Base-by-base conservation (phyloP, 2,797 vertebrate species). In the Amphiprion clarkii region DNA sequence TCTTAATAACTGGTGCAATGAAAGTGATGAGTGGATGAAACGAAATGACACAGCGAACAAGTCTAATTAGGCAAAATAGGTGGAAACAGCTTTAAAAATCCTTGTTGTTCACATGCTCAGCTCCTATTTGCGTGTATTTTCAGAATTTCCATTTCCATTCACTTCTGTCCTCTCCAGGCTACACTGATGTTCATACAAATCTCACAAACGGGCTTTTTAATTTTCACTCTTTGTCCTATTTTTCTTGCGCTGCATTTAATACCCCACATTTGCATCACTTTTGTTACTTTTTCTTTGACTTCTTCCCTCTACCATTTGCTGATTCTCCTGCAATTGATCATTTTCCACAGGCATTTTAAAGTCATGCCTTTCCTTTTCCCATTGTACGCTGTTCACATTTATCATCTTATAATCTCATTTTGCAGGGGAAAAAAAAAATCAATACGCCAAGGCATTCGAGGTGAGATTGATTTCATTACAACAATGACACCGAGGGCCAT, bases 401-500 rank as follows among this genome's bases (percentile, higher is more conserved):
- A 13, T 60, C 11, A 52, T 64, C 11, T 21, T 52, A n/a, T 19
- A 7, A 10, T 29, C 62, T 36, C 74, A 54, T 70, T 23, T 73
- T 36, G 36, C 29, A 16, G 31, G 29, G 9, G 27, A 4, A 71
- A 49, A 52, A 27, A 71, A n/a, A 53, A 81, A 79, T 86, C 67
- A 67, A 81, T 82, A 56, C 40, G 2, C 55, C 40, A 58, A 61
- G 63, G 42, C 17, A 76, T 62, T 76, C 11, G 12, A 60, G 48
- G 12, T 53, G 27, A 76, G 74, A 77, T 54, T 40, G 31, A 74
- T 66, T 73, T 78, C 39, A 74, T 74, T 83, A 65, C 54, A 31
- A 56, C 58, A 51, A 56, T 54, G 55, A 76, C 33, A 72, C 33
- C 29, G 46, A 16, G 23, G 78, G 65, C 42, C 6, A 29, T 25